Evolutionary conservation across 2,113 vertebrate species (phyloP), one percentile per base, ranked within the genome.

Genomic region (Phylloscopus trochiloides): DNA sequence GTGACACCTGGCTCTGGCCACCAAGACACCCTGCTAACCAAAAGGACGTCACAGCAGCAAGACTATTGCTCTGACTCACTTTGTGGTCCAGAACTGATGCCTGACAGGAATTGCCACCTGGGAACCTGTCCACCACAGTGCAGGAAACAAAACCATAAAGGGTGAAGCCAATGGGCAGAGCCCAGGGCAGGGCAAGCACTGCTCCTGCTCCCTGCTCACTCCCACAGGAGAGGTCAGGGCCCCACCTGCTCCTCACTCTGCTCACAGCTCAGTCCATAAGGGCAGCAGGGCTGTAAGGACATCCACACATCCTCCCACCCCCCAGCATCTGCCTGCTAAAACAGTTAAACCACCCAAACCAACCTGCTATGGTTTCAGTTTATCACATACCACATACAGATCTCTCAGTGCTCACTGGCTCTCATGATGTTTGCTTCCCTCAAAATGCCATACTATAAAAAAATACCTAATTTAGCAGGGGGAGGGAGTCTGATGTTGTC

Each of bases 11-110:
- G 10, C 50, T 51, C 34, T 4, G 10, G 50, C 90, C 83, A 70
- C 34, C 1, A 4, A 43, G 54, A n/a, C 72, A n/a, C 6, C 0
- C 0, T 3, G 1, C 40, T 57, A 25, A 84, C 43, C 67, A 51
- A 59, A 80, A 61, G 59, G 54, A 38, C 7, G 3, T 62, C 66
- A 20, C 43, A 70, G 58, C 21, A 12, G 65, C 0, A 7, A 48
- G 36, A n/a, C 45, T 58, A 32, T 45, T 42, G 75, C 66, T 80
- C 71, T 88, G 36, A 31, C 58, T 72, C 9, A 0, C 62, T 61
- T 25, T 71, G 77, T 61, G 63, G 80, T 48, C 72, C 71, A 36
- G 6, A 12, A 7, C 28, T n/a, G 90, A 26, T 68, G 42, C 66
- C 65, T 92, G 55, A 42, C 47, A 93, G 65, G 76, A 89, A 70